Evolutionary conservation across 2,797 vertebrate genomes (phyloP).

Genomic region (Acanthopagrus latus): DNA sequence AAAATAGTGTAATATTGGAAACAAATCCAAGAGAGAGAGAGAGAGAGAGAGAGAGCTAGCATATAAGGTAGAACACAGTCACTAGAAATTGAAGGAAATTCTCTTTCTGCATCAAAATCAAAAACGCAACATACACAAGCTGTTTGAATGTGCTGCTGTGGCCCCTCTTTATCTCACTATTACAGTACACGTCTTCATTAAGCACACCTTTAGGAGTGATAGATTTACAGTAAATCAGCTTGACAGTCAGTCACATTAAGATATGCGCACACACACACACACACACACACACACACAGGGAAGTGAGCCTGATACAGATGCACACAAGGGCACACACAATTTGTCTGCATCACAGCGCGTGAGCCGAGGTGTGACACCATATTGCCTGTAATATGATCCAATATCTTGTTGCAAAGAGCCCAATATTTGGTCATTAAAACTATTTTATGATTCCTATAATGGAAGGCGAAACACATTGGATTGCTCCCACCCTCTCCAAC

Average conservation of each 20-base stretch:
- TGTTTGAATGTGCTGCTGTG: not conserved
- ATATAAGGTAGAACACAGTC: not conserved
- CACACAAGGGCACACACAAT: conserved; percentile 12
- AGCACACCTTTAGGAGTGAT: conserved; percentile 9
- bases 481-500: conserved; percentile 53
- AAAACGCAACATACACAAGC: not conserved
- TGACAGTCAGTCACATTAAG: conserved; percentile 1
- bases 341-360: conserved; percentile 30
- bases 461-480: conserved; percentile 61
- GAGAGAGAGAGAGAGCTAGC: too few relatives aligned
- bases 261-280: not conserved
- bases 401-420: conserved; percentile 74
- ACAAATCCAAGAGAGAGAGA: not conserved
- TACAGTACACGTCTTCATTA: not conserved
- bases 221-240: conserved; percentile 20
- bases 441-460: conserved; percentile 74
- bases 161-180: not conserved
- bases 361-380: conserved; percentile 58
- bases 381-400: conserved; percentile 69
- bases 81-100: not conserved
- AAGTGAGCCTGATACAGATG: conserved; percentile 1
- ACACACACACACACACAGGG: not conserved
- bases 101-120: too few relatives aligned
- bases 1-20: too few relatives aligned
- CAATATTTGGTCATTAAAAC: conserved; percentile 78